Percentiles rank a stretch among this genome's conserved stretches.
These are phyloP conservation scores for Astreopora myriophthalma DNA, from an alignment of 64 coral and sea anemone genomes.

Conservation along the genomic window DNA sequence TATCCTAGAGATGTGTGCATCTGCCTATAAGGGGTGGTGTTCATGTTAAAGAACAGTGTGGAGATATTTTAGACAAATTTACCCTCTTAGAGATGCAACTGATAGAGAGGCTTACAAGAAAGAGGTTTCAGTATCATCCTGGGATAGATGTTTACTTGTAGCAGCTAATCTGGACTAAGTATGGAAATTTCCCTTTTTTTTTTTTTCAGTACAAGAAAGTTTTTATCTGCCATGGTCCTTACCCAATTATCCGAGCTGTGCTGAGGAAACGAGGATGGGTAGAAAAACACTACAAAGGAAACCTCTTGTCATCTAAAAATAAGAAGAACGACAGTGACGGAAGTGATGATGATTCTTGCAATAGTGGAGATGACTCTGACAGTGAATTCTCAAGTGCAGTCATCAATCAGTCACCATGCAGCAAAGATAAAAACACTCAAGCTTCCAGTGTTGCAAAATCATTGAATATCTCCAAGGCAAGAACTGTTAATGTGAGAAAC, in stretches of 20 bases:
- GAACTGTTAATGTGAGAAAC: neutral
- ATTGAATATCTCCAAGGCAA: neutral
- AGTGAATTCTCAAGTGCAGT: conserved; percentile 2
- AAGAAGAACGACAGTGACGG: conserved; percentile 61
- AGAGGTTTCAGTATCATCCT: too few relatives aligned
- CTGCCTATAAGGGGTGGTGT: too few relatives aligned
- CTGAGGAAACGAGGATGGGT: conserved; percentile 88
- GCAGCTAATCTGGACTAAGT: neutral
- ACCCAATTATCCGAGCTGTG: conserved; percentile 89
- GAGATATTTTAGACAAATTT: too few relatives aligned
- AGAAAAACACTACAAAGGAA: conserved; percentile 91
- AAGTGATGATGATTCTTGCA: conserved; percentile 78
- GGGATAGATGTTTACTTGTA: too few relatives aligned
- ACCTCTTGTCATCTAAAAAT: conserved; percentile 40
- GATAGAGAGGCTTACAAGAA: too few relatives aligned
- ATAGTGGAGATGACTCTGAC: conserved; percentile 78
- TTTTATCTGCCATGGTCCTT: conserved; percentile 91
- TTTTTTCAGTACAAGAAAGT: conserved; percentile 81
- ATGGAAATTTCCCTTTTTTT: neutral
- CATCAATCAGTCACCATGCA: conserved; percentile 6
- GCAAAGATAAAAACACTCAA: conserved; percentile 38
- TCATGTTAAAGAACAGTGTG: too few relatives aligned
- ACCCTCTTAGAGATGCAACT: too few relatives aligned
- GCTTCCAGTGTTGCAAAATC: conserved; percentile 1
- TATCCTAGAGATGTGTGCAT: too few relatives aligned